Base-by-base conservation (phyloP, 1,140 invertebrate genomes). In the Oryzaephilus surinamensis region DNA sequence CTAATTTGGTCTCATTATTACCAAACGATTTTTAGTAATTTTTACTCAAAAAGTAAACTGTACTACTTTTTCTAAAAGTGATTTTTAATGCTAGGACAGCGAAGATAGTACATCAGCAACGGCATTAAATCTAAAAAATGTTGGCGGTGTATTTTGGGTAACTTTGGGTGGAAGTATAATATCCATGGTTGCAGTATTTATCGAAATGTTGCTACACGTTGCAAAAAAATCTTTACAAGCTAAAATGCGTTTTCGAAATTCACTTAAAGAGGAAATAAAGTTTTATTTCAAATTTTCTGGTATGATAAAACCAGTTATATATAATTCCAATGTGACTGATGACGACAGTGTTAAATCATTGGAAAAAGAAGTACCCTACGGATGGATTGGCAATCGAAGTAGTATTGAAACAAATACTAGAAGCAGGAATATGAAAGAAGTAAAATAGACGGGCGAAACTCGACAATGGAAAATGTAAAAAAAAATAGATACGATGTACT, bases 231-330 rank as follows among this genome's bases (percentile, higher is more conserved):
- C 48, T 7, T 51, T 44, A n/a, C 52, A 48, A 39, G 37, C 48
- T 4, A 52, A 52, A 33, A 49, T 48, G 4, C 33, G 55, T 1
- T 49, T 56, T 20, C 8, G 8, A 12, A 13, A 48, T 20, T 45
- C 50, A 11, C 37, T 60, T 2, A 52, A 53, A 71, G 5, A 71
- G 72, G 19, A 64, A 76, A 0, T 59, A 59, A 10, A 64, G 59
- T 89, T 90, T 46, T 77, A 81, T 4, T 47, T 80, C 0, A 77
- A 76, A 50, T 88, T 82, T 48, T 79, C 74, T 16, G 81, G 79
- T 1, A 79, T 79, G 16, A 78, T 77, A 2, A 89, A 87, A 43
- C 72, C 70, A 6, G 32, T 35, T 12, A 21, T 16, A 23, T 15
- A 33, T 8, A 4, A 12, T 6, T 2, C 23, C 0, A 35, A 23